phyloP scores from a whole-genome alignment of 2,888 invertebrate genomes.

The Brenthis hecate region DNA sequence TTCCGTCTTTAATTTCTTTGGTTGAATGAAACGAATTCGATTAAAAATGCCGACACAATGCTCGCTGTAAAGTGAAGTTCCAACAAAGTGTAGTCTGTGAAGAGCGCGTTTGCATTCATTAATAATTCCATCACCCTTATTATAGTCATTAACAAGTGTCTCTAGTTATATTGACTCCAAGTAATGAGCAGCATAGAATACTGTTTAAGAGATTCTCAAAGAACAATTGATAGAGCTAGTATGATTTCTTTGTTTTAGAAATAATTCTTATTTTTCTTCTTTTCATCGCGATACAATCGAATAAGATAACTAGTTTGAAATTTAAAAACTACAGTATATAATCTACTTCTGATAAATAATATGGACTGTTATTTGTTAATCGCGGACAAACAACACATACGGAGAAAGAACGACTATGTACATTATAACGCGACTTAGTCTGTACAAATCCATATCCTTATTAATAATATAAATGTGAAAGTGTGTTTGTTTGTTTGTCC shows the following conservation, averaged over 20 bases:
- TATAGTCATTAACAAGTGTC: conserved; percentile 17
- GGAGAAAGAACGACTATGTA: no score
- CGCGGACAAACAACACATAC: no score
- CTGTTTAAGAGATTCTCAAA: not conserved
- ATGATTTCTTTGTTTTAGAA: not conserved
- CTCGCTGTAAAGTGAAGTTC: conserved; percentile 48
- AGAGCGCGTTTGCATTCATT: conserved; percentile 34
- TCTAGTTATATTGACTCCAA: conserved; percentile 8
- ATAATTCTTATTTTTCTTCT: not conserved
- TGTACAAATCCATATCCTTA: no score
- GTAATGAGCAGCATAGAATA: conserved; percentile 9
- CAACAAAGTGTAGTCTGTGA: conserved; percentile 54
- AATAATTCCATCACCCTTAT: conserved; percentile 29
- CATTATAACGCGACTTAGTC: no score
- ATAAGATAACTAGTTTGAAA: no score
- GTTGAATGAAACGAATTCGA: conserved; percentile 61
- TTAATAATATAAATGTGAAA: no score
- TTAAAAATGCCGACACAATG: conserved; percentile 69
- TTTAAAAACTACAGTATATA: no score
- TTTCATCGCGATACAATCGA: no score
- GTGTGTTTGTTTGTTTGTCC: no score
- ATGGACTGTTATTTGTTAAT: no score
- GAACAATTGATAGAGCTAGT: not conserved
- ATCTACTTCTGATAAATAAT: no score
- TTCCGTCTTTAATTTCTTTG: conserved; percentile 69